phyloP scores from a whole-genome alignment of 2,113 vertebrate genomes.

The Boleophthalmus pectinirostris region DNA sequence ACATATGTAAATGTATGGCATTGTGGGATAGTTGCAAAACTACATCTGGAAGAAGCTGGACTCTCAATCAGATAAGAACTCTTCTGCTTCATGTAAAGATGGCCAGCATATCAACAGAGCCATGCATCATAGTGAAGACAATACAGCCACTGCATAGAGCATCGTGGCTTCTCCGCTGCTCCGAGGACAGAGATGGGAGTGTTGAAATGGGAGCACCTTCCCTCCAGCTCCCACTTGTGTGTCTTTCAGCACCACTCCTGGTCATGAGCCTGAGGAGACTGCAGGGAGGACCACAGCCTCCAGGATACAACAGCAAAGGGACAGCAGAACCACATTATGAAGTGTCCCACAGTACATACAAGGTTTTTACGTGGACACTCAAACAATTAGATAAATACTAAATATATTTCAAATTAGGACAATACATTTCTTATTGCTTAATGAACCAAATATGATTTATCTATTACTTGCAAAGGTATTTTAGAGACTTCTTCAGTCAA shows the following conservation, averaged over 20 bases:
- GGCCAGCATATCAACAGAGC: conserved; percentile 74
- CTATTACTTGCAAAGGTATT: neutral
- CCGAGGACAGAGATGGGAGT: conserved; percentile 46
- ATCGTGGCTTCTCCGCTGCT: conserved; percentile 52
- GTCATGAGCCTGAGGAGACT: conserved; percentile 47
- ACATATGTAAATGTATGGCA: conserved; percentile 37
- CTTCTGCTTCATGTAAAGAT: conserved; percentile 89
- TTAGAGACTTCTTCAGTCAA: neutral
- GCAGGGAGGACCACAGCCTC: conserved; percentile 34
- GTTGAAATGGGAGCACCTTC: conserved; percentile 54
- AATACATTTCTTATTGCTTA: neutral
- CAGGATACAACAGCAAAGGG: conserved; percentile 40
- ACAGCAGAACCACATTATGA: conserved; percentile 46
- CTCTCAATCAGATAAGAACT: conserved; percentile 84
- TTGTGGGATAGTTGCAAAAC: conserved; percentile 40
- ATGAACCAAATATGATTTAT: neutral
- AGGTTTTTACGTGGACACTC: neutral
- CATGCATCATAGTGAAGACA: conserved; percentile 78
- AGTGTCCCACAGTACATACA: conserved; percentile 26
- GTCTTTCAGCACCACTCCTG: conserved; percentile 79
- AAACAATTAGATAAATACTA: conserved; percentile 2
- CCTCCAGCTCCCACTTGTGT: conserved; percentile 61
- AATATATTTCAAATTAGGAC: neutral
- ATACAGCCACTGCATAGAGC: conserved; percentile 70
- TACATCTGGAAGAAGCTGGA: conserved; percentile 78